phyloP scores from a whole-genome alignment of 2,888 invertebrate species.

The Dione vanillae region DNA sequence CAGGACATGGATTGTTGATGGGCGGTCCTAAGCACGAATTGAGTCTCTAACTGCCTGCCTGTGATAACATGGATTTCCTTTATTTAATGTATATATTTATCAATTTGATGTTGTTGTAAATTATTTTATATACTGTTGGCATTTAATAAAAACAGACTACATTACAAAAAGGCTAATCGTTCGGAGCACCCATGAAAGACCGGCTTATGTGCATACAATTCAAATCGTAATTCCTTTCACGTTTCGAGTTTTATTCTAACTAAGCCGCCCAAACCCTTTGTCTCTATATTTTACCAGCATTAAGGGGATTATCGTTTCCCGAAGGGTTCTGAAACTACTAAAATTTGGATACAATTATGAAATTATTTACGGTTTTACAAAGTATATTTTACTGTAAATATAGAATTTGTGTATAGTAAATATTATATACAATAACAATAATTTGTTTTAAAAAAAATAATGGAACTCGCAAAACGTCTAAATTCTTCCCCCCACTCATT shows the following conservation, averaged over 20 bases:
- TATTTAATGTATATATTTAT: too few relatives aligned
- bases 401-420: too few relatives aligned
- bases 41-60: too few relatives aligned
- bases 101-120: too few relatives aligned
- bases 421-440: too few relatives aligned
- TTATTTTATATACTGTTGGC: background rate
- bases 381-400: background rate
- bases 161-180: conserved; percentile 29
- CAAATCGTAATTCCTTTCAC: conserved; percentile 69
- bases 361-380: background rate
- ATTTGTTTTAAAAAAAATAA: too few relatives aligned
- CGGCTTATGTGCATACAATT: conserved; percentile 43
- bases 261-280: conserved; percentile 78
- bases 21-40: too few relatives aligned
- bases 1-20: too few relatives aligned
- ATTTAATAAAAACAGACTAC: background rate
- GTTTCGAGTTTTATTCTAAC: conserved; percentile 79
- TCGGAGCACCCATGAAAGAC: conserved; percentile 30
- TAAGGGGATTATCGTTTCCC: conserved; percentile 66
- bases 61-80: too few relatives aligned
- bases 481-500: too few relatives aligned
- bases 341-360: conserved; percentile 50
- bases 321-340: conserved; percentile 56
- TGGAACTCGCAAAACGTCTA: too few relatives aligned
- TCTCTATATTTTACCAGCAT: conserved; percentile 69